Base-by-base conservation (phyloP, 1,140 invertebrate species). In the Oncopodura yosiiana region DNA sequence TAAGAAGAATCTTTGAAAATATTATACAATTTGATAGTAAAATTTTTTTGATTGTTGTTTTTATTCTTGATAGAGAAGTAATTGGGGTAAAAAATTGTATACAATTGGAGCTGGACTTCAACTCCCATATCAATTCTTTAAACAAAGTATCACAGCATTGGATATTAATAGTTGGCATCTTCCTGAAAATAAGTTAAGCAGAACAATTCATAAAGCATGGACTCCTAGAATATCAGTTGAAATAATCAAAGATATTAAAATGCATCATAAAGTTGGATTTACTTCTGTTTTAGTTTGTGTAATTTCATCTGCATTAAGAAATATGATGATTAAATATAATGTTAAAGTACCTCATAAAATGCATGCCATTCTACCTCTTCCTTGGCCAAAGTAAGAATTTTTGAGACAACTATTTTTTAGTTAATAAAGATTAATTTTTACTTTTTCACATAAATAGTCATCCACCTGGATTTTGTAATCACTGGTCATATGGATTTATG, bases 91-190 rank as follows among this genome's bases (percentile, higher is more conserved):
- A 27, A 23, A 21, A 36, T 23, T 57, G 9, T 41, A 42, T 36
- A 36, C 49, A 30, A 3, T 49, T 21, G 12, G 48, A 12, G 53
- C 57, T n/a, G 34, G 21, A 12, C 24, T 63, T 2, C 49, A 57
- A 18, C 34, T 57, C 5, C 61, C 61, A 16, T 63, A 60, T 49
- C 32, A 60, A 18, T 63, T 63, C 32, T 38, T 57, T n/a, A 63
- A 63, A 18, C 57, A 60, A 55, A 37, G 57, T 3, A 34, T 63
- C 23, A 14, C 11, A 14, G 61, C 61, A 16, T 46, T 32, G 5
- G 61, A 63, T 41, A 23, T 50, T 11, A 63, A 63, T 41, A 45
- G 50, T 36, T 63, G 61, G 57, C 61, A 63, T 42, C 26, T 63
- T 14, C 46, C 57, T 19, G 61, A 60, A 24, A 26, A 23, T 18